Evolutionary conservation across 2,888 invertebrate genomes (phyloP).

Genomic region (Idaea straminata): DNA sequence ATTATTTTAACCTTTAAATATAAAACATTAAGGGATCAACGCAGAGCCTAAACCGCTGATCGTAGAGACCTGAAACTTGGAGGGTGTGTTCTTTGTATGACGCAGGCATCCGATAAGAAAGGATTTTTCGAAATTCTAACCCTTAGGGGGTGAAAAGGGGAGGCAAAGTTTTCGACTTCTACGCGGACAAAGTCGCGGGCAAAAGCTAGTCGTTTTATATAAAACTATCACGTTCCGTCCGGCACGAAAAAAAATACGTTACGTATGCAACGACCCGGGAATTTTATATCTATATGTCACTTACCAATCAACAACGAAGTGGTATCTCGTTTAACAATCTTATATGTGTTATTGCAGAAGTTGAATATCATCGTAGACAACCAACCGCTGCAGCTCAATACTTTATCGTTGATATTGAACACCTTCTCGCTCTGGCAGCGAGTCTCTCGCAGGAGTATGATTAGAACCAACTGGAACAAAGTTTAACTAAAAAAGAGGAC

Average conservation of each 20-base stretch:
- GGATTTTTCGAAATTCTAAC: too few species aligned
- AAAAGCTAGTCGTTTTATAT: too few species aligned
- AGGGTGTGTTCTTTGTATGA: too few species aligned
- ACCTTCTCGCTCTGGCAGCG: constrained; percentile 32
- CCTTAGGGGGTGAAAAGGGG: too few species aligned
- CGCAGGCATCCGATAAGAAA: too few species aligned
- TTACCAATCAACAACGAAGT: constrained; percentile 63
- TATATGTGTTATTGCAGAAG: constrained; percentile 60
- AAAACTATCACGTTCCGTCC: neutral
- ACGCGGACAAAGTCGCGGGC: too few species aligned
- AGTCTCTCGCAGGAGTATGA: constrained; percentile 39
- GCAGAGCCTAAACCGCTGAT: too few species aligned
- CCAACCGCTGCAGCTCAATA: constrained; percentile 59
- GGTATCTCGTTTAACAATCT: constrained; percentile 66
- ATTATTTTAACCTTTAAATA: too few species aligned
- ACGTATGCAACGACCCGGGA: neutral
- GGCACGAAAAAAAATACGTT: too few species aligned
- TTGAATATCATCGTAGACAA: constrained; percentile 57
- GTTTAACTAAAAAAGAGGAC: constrained; percentile 4
- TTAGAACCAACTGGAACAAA: constrained; percentile 53
- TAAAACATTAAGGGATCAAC: too few species aligned
- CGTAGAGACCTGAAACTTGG: too few species aligned
- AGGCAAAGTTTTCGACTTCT: too few species aligned
- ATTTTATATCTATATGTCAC: constrained; percentile 11
- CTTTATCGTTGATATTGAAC: constrained; percentile 55